These are phyloP conservation scores for Temnothorax curvispinosus DNA, from an alignment of 1,140 invertebrate genomes.

Conservation along the genomic window DNA sequence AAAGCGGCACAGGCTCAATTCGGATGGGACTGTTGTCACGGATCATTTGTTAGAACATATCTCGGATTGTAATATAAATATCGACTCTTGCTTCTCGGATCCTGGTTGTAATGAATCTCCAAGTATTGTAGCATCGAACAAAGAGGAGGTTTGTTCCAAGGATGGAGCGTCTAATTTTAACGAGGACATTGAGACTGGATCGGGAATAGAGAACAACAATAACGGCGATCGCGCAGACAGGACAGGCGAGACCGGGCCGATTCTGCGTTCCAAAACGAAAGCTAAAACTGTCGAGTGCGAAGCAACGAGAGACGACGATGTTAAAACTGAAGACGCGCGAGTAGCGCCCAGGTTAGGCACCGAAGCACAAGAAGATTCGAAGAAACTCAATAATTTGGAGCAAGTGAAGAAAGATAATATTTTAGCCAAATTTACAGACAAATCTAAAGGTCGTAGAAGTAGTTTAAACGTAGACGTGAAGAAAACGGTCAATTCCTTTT, in stretches of 20 bases:
- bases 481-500: constrained; percentile 79
- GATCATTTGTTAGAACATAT: constrained; percentile 86
- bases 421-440: constrained; percentile 76
- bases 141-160: constrained; percentile 75
- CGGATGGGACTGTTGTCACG: constrained; percentile 86
- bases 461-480: constrained; percentile 83
- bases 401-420: constrained; percentile 77
- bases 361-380: constrained; percentile 67
- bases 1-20: constrained; percentile 86
- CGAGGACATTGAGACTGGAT: constrained; percentile 79
- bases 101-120: constrained; percentile 79
- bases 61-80: constrained; percentile 84
- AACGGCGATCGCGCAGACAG: constrained; percentile 79
- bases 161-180: constrained; percentile 82
- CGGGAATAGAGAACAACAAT: constrained; percentile 80
- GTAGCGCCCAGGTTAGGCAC: constrained; percentile 28
- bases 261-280: constrained; percentile 83
- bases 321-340: constrained; percentile 52
- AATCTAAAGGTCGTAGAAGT: constrained; percentile 79
- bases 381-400: constrained; percentile 70
- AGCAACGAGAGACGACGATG: constrained; percentile 67
- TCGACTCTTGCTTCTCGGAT: constrained; percentile 88
- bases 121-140: constrained; percentile 50
- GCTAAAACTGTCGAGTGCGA: constrained; percentile 76
- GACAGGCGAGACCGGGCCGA: constrained; percentile 78